phyloP scores from a whole-genome alignment of 53 echinoderm and acorn worm species.

The Hippasteria phrygiana region DNA sequence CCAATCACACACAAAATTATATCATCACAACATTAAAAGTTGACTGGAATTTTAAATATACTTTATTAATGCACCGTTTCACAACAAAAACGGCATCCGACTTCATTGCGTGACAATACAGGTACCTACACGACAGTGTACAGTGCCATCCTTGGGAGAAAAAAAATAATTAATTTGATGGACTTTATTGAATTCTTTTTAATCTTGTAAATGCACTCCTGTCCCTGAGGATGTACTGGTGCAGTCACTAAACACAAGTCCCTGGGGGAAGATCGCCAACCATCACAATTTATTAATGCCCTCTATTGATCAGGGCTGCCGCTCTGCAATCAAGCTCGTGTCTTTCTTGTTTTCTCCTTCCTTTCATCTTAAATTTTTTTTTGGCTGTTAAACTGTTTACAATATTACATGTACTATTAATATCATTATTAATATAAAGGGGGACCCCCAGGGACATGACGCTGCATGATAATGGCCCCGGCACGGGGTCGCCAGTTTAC shows the following conservation, averaged over 20 bases:
- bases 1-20: too few relatives aligned
- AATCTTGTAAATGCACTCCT: slow-evolving; percentile 22
- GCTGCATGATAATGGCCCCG: not conserved
- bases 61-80: too few relatives aligned
- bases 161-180: slow-evolving; percentile 15
- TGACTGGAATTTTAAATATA: too few relatives aligned
- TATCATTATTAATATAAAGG: slow-evolving; percentile 44
- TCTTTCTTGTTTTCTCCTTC: too few relatives aligned
- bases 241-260: not conserved
- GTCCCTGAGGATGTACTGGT: not conserved
- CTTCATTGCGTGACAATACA: not conserved
- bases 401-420: slow-evolving; percentile 43
- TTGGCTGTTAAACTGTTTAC: slow-evolving; percentile 8
- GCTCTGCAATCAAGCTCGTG: slow-evolving; percentile 1
- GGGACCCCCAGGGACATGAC: not conserved
- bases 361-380: too few relatives aligned
- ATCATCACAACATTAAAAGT: too few relatives aligned
- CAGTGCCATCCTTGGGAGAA: not conserved
- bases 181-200: not conserved
- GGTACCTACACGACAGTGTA: too few relatives aligned
- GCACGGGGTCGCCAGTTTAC: slow-evolving; percentile 18
- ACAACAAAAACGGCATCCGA: too few relatives aligned
- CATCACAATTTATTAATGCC: slow-evolving; percentile 36
- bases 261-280: slow-evolving; percentile 11
- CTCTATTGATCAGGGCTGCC: slow-evolving; percentile 20